A percentile compares a stretch with the other conserved stretches of the same genome.
phyloP scores from a whole-genome alignment of 2,888 invertebrate genomes.

The Dendrolimus houi region DNA sequence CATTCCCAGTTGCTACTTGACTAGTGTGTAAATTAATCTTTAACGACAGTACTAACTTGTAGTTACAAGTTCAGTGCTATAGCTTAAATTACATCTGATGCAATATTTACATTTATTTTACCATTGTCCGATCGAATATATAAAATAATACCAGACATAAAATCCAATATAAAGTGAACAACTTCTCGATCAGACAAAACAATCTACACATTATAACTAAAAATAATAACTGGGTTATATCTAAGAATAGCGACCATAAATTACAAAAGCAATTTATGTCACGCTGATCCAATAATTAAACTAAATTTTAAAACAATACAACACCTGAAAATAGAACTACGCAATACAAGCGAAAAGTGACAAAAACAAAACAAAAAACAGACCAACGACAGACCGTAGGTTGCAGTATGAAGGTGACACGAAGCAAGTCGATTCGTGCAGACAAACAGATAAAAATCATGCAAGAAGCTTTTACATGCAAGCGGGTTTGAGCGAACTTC shows the following conservation, averaged over 20 bases:
- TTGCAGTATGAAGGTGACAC: slow-evolving; percentile 57
- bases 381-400: slow-evolving; percentile 36
- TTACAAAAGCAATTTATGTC: background rate
- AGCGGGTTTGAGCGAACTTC: slow-evolving; percentile 40
- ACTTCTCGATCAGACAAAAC: background rate
- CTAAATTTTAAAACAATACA: slow-evolving; percentile 26
- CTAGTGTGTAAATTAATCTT: background rate
- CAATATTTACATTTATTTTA: background rate
- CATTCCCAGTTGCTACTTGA: too few relatives aligned
- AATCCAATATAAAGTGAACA: too few relatives aligned
- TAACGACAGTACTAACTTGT: slow-evolving; percentile 15
- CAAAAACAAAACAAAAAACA: slow-evolving; percentile 21
- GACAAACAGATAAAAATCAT: slow-evolving; percentile 42
- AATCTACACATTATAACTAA: background rate
- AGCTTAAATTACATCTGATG: slow-evolving; percentile 18
- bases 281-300: background rate
- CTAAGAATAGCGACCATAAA: background rate
- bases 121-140: background rate
- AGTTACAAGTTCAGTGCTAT: slow-evolving; percentile 5
- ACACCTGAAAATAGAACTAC: slow-evolving; percentile 35
- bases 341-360: slow-evolving; percentile 54
- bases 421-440: slow-evolving; percentile 60
- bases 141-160: background rate
- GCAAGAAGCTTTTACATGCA: slow-evolving; percentile 56
- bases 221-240: background rate